Evolutionary conservation across 2,888 invertebrate species (phyloP), one percentile per base, ranked within the genome.

Genomic region (Teinopalpus imperialis): DNA sequence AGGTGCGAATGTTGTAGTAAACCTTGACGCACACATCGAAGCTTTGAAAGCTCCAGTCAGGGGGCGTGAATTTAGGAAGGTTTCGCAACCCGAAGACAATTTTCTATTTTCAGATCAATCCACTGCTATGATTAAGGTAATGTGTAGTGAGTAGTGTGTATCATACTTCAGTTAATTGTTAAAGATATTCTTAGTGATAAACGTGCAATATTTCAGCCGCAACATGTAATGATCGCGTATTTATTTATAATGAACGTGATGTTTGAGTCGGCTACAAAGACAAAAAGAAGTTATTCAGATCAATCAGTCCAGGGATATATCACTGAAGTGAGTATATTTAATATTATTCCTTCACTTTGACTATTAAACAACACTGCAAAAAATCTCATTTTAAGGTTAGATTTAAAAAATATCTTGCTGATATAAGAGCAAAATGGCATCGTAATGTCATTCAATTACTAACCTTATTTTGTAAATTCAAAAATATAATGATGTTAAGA

Each of bases 261-360:
- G 71, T 57, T 76, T 51, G 70, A 66, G 49, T 69, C 70, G 20
- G 70, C 71, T 49, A 66, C 88, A 43, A 83, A 91, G 52, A 80
- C 81, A 8, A 93, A 93, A 72, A 89, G 94, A 62, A 94, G 94
- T 70, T 93, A 94, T 76, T 94, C 94, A 31, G 96, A 96, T 76
- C 93, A 93, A 69, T 94, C 95, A 49, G 92, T 96, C 34, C 91
- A 92, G 66, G 95, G 93, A 74, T 96, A 96, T 73, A 88, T 95
- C 63, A 94, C 95, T 7, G 95, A 96, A 93, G 96, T 95, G 88
- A 62, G 51, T 50, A 30, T 2, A 18, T 20, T 20, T 3, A 0
- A 6, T n/a, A n/a, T n/a, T n/a, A n/a, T n/a, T n/a, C n/a, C n/a
- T n/a, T n/a, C n/a, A n/a, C n/a, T n/a, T n/a, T n/a, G n/a, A n/a